A percentile compares a stretch with the other conserved stretches of the same genome.
Evolutionary conservation across 2,888 invertebrate species (phyloP).

Genomic region (Aromia moschata): DNA sequence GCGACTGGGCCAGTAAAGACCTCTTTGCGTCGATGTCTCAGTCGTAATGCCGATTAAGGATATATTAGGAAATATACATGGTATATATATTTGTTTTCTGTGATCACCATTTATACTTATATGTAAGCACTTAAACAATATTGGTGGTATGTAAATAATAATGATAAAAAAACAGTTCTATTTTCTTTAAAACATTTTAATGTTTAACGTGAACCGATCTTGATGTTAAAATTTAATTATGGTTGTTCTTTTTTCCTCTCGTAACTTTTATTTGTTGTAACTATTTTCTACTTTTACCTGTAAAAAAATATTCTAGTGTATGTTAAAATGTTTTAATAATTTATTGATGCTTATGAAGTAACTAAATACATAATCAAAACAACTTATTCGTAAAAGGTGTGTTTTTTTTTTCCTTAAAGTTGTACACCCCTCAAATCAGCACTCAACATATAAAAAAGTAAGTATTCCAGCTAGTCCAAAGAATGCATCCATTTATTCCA

Average conservation of each 20-base stretch:
- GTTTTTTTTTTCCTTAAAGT: conserved; percentile 19
- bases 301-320: conserved; percentile 48
- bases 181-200: conserved; percentile 44
- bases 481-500: too few relatives aligned
- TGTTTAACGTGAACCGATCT: conserved; percentile 51
- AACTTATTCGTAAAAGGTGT: conserved; percentile 11
- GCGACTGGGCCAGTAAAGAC: conserved; percentile 6
- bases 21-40: conserved; percentile 4
- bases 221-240: conserved; percentile 49
- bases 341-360: conserved; percentile 51
- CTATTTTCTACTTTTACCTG: conserved; percentile 48
- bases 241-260: conserved; percentile 46
- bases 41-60: conserved; percentile 21
- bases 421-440: too few relatives aligned
- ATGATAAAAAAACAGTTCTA: conserved; percentile 45
- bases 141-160: conserved; percentile 53
- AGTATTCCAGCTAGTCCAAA: too few relatives aligned
- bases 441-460: too few relatives aligned
- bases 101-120: conserved; percentile 54
- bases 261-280: conserved; percentile 40
- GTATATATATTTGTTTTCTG: conserved; percentile 47
- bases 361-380: conserved; percentile 38
- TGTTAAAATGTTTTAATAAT: conserved; percentile 55
- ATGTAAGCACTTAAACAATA: conserved; percentile 54
- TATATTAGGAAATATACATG: conserved; percentile 9